These are phyloP conservation scores for Semicossyphus pulcher DNA, from an alignment of 2,113 vertebrate species.

Conservation along the genomic window DNA sequence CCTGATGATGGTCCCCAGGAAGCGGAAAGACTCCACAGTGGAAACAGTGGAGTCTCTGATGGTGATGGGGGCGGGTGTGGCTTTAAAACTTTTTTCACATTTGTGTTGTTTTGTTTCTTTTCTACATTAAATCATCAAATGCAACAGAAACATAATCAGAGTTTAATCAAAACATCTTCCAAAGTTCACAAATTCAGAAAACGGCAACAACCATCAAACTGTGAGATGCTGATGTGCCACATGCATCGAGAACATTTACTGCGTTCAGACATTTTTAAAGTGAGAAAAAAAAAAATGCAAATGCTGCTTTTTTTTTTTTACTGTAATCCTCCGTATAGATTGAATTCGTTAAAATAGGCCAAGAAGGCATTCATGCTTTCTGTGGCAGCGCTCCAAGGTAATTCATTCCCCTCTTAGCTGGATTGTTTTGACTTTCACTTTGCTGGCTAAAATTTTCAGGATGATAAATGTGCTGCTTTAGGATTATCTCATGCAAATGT, in stretches of 20 bases:
- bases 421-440: conserved; percentile 44
- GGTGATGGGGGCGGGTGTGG: too few relatives aligned
- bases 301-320: conserved; percentile 24
- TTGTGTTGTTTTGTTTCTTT: too few relatives aligned
- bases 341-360: conserved; percentile 18
- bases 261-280: not conserved
- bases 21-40: too few relatives aligned
- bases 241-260: not conserved
- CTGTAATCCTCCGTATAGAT: conserved; percentile 39
- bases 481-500: conserved; percentile 43
- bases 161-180: not conserved
- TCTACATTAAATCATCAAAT: too few relatives aligned
- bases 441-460: conserved; percentile 27
- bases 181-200: too few relatives aligned
- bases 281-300: conserved; percentile 5
- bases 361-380: conserved; percentile 33
- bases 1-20: too few relatives aligned
- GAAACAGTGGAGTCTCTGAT: too few relatives aligned
- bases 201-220: not conserved
- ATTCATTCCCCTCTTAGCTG: conserved; percentile 53
- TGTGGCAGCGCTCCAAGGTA: conserved; percentile 48
- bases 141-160: not conserved
- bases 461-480: conserved; percentile 54
- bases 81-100: too few relatives aligned
- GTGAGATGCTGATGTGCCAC: not conserved